Conservation (phyloP, 2,888 invertebrate species). For the Drosophila vallismaia region DNA sequence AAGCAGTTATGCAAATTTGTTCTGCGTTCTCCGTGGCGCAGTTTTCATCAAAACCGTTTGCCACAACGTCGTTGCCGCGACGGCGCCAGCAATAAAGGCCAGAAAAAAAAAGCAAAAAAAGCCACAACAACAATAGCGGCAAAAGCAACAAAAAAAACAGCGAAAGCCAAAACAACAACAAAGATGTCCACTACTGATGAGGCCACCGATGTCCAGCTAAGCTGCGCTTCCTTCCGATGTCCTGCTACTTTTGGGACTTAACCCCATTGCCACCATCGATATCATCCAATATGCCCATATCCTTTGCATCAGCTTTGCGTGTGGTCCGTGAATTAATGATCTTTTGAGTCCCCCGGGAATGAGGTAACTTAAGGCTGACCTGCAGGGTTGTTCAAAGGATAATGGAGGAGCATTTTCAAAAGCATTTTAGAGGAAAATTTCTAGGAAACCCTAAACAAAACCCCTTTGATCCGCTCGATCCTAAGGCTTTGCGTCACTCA, state of each 20-base stretch:
- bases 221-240: slow-evolving; percentile 34
- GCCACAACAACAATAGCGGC: slow-evolving; percentile 5
- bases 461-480: too few relatives aligned
- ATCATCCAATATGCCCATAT: slow-evolving; percentile 21
- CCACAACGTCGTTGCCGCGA: slow-evolving; percentile 51
- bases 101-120: slow-evolving; percentile 7
- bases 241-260: background rate
- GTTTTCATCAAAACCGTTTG: slow-evolving; percentile 74
- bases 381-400: background rate
- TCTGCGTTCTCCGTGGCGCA: slow-evolving; percentile 58
- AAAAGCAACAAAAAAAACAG: background rate
- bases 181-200: slow-evolving; percentile 32
- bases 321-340: slow-evolving; percentile 29
- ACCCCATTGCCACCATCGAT: slow-evolving; percentile 3
- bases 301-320: slow-evolving; percentile 24
- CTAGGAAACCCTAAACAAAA: too few relatives aligned
- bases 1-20: slow-evolving; percentile 77
- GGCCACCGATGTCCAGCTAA: slow-evolving; percentile 32
- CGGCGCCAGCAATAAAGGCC: slow-evolving; percentile 52
- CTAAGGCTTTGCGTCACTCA: slow-evolving; percentile 15
- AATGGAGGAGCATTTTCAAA: background rate
- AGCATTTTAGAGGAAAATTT: too few relatives aligned
- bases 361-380: background rate
- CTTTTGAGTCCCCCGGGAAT: slow-evolving; percentile 12
- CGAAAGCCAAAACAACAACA: slow-evolving; percentile 1